phyloP scores from a whole-genome alignment of 2,888 invertebrate species.

The Neoascia interrupta region DNA sequence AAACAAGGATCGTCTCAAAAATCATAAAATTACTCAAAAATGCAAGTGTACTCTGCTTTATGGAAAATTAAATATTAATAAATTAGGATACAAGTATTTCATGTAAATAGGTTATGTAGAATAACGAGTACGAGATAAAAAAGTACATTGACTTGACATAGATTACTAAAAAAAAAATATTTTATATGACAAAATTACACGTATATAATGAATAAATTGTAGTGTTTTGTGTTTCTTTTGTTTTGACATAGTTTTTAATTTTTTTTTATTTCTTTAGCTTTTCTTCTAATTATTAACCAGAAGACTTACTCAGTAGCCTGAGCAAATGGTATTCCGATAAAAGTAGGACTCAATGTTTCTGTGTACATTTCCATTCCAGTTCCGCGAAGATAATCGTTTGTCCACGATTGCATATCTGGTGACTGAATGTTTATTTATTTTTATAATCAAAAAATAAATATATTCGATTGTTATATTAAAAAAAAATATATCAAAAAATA shows the following conservation, averaged over 20 bases:
- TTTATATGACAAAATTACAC: constrained; percentile 67
- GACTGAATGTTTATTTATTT: constrained; percentile 82
- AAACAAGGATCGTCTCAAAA: too few species aligned
- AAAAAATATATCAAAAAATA: constrained; percentile 11
- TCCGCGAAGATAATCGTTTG: constrained; percentile 99
- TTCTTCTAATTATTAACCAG: constrained; percentile 68
- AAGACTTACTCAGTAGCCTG: constrained; percentile 98
- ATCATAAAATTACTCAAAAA: constrained; percentile 33
- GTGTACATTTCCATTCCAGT: constrained; percentile 99
- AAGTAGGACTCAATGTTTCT: constrained; percentile 97
- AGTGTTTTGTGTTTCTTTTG: constrained; percentile 46
- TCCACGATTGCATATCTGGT: constrained; percentile 98
- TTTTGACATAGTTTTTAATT: constrained; percentile 19
- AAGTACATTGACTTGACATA: constrained; percentile 64
- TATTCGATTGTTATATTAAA: too few species aligned
- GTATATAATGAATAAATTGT: constrained; percentile 48
- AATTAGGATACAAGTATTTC: constrained; percentile 64
- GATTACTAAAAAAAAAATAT: constrained; percentile 64
- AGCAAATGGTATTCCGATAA: constrained; percentile 99
- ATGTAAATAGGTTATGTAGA: constrained; percentile 32
- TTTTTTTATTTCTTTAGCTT: constrained; percentile 53
- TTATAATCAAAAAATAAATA: constrained; percentile 55
- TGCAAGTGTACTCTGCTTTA: too few species aligned
- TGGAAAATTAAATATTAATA: constrained; percentile 22
- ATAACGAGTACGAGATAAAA: constrained; percentile 54